Evolutionary conservation across 2,888 invertebrate species (phyloP).

Genomic region (Odontocerum albicorne): DNA sequence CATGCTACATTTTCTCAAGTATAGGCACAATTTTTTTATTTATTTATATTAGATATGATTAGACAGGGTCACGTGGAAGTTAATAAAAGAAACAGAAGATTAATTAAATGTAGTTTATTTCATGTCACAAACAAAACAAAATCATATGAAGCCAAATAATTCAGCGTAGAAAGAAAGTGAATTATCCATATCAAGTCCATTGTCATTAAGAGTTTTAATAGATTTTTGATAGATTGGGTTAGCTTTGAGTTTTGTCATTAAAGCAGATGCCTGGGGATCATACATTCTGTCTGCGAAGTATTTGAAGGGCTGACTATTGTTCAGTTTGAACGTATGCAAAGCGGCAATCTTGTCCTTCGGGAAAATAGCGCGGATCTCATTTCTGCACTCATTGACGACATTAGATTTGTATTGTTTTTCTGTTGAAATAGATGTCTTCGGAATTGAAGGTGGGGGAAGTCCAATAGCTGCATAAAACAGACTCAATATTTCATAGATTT

Average conservation of each 20-base stretch:
- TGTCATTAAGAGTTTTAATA: background rate
- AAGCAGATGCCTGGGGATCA: conserved; percentile 4
- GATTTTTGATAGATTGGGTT: conserved; percentile 1
- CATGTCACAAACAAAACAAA: no score
- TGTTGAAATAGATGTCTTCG: no score
- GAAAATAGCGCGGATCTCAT: conserved; percentile 16
- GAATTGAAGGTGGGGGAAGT: conserved; percentile 2
- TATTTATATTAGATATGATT: no score
- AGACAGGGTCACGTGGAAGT: no score
- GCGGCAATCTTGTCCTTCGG: conserved; percentile 16
- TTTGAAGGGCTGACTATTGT: conserved; percentile 10
- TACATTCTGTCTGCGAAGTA: conserved; percentile 10
- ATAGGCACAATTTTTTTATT: no score
- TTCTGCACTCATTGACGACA: conserved; percentile 5
- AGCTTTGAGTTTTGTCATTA: background rate
- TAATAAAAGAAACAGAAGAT: no score
- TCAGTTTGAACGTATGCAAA: conserved; percentile 16
- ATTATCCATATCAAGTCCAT: conserved; percentile 9
- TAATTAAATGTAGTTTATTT: no score
- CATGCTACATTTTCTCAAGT: no score
- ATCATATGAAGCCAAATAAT: conserved; percentile 15
- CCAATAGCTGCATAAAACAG: conserved; percentile 8
- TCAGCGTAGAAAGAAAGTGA: conserved; percentile 4
- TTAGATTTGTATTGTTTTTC: no score
- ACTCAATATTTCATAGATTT: conserved; percentile 9